Evolutionary conservation across 2,797 vertebrate species (phyloP).

Genomic region (Clamator glandarius): DNA sequence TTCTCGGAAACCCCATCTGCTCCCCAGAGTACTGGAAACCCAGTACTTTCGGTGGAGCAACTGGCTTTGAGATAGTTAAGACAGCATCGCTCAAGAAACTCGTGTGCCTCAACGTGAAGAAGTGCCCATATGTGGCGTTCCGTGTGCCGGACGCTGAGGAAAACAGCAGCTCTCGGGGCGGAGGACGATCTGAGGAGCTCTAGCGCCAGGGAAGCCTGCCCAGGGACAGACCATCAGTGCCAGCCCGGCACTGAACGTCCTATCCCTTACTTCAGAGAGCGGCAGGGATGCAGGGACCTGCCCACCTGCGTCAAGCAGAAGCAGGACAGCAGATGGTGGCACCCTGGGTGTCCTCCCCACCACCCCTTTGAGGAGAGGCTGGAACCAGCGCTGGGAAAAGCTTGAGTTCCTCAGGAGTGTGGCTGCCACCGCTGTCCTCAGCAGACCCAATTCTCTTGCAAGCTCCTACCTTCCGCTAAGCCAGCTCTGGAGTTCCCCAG

Average conservation of each 20-base stretch:
- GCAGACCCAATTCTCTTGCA: neutral
- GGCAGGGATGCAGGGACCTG: neutral
- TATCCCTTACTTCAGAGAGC: neutral
- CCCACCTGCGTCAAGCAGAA: neutral
- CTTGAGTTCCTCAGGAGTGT: neutral
- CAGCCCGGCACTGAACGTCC: neutral
- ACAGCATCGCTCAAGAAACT: conserved; percentile 86
- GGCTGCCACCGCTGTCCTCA: neutral
- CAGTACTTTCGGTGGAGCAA: conserved; percentile 91
- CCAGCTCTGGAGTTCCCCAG: neutral
- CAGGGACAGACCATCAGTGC: neutral
- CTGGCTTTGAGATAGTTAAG: conserved; percentile 89
- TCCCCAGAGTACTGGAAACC: conserved; percentile 97
- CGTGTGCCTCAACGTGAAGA: conserved; percentile 90
- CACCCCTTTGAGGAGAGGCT: neutral
- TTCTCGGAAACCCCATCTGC: conserved; percentile 94
- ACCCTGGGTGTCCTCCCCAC: neutral
- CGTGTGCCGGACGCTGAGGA: conserved; percentile 66
- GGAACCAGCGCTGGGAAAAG: neutral
- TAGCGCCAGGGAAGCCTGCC: conserved; percentile 1
- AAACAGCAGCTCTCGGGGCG: neutral
- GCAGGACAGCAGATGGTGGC: neutral
- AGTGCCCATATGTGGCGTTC: conserved; percentile 90
- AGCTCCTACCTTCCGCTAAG: neutral
- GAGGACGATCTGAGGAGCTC: conserved; percentile 77